A percentile compares a stretch with the other conserved stretches of the same genome.
phyloP scores from a whole-genome alignment of 2,888 invertebrate species.

The Unio delphinus region DNA sequence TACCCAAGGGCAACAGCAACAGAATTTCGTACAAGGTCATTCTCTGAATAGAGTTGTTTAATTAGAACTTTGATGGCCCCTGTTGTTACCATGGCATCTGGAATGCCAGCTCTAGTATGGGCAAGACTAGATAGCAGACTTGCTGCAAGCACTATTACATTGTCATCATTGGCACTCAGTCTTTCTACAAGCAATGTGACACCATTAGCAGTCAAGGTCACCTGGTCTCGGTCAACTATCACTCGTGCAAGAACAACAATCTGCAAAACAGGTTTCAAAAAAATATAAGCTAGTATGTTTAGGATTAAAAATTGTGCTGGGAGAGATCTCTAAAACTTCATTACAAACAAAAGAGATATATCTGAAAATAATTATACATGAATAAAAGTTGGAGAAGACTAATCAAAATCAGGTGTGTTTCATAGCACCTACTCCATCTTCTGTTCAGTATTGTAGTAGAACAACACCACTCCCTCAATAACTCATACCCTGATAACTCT shows the following conservation, averaged over 20 bases:
- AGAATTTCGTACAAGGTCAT: conserved; percentile 62
- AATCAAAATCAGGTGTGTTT: no score
- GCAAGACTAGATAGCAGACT: conserved; percentile 69
- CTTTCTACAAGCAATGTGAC: conserved; percentile 65
- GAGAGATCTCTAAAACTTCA: no score
- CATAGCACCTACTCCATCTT: no score
- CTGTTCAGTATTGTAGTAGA: background rate
- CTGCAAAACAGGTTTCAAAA: conserved; percentile 38
- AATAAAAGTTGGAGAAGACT: no score
- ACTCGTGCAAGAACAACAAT: conserved; percentile 69
- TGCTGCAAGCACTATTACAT: conserved; percentile 65
- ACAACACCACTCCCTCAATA: background rate
- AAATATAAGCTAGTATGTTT: background rate
- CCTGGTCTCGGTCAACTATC: conserved; percentile 68
- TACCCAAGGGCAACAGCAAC: conserved; percentile 70
- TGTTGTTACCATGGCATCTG: conserved; percentile 70
- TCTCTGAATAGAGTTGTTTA: conserved; percentile 56
- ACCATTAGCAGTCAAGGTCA: conserved; percentile 67
- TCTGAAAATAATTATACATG: no score
- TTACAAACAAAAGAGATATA: no score
- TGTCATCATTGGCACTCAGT: conserved; percentile 60
- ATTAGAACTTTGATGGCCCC: conserved; percentile 67
- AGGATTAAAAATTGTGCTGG: background rate
- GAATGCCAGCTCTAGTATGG: conserved; percentile 70
- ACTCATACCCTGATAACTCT: no score